A percentile compares a stretch with the other conserved stretches of the same genome.
phyloP scores from a whole-genome alignment of 2,113 vertebrate genomes.

The Petrocephalus microphthalmus region DNA sequence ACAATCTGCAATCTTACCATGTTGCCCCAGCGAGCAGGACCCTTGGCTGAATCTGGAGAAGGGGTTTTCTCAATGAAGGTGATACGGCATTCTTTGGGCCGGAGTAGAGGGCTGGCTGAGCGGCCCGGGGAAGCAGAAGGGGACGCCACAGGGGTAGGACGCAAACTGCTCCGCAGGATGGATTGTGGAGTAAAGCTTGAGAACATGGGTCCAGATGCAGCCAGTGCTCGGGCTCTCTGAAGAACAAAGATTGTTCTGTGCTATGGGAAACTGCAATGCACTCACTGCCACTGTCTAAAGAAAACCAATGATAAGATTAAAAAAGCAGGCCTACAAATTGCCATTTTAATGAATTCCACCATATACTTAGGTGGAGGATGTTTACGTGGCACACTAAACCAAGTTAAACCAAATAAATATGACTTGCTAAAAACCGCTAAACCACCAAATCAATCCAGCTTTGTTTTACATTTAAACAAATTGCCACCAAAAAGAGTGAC shows the following conservation, averaged over 20 bases:
- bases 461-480: neutral
- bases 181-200: constrained; percentile 82
- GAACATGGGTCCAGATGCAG: constrained; percentile 68
- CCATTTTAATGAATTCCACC: neutral
- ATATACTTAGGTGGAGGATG: neutral
- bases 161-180: constrained; percentile 81
- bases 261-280: neutral
- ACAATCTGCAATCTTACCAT: constrained; percentile 58
- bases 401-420: neutral
- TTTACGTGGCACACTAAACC: neutral
- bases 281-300: neutral
- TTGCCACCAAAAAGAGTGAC: neutral
- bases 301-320: neutral
- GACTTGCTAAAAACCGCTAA: neutral
- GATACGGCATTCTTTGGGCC: constrained; percentile 76
- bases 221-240: constrained; percentile 79
- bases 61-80: constrained; percentile 72
- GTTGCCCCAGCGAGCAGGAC: constrained; percentile 53
- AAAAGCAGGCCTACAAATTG: neutral
- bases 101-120: constrained; percentile 75
- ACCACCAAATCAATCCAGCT: neutral
- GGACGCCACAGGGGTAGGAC: constrained; percentile 76
- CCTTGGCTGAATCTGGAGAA: constrained; percentile 45
- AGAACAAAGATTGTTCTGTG: neutral
- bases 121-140: constrained; percentile 78